These are phyloP conservation scores for Lymantria monacha DNA, from an alignment of 2,888 invertebrate genomes.

Conservation along the genomic window DNA sequence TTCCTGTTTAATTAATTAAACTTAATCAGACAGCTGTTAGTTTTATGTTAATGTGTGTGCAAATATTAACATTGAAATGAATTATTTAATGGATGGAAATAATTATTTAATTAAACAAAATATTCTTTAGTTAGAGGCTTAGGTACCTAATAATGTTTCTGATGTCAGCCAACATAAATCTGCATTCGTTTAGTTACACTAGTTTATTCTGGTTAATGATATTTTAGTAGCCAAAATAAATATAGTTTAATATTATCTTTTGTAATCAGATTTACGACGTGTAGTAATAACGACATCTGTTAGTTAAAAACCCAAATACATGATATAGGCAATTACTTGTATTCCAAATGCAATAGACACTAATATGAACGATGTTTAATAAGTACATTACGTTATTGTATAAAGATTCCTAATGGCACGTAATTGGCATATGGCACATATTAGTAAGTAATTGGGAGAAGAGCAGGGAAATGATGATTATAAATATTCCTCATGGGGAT, in stretches of 20 bases:
- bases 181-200: constrained; percentile 39
- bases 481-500: too few relatives aligned
- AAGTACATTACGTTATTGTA: too few relatives aligned
- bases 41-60: constrained; percentile 16
- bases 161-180: constrained; percentile 49
- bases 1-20: constrained; percentile 20
- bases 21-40: constrained; percentile 26
- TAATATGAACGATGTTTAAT: too few relatives aligned
- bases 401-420: too few relatives aligned
- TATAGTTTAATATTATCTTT: constrained; percentile 34
- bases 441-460: too few relatives aligned
- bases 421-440: too few relatives aligned
- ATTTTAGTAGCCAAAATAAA: constrained; percentile 58
- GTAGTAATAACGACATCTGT: too few relatives aligned
- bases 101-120: constrained; percentile 19
- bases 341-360: too few relatives aligned
- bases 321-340: too few relatives aligned
- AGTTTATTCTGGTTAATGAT: not conserved
- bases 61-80: constrained; percentile 19
- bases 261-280: too few relatives aligned
- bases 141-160: constrained; percentile 34
- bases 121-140: constrained; percentile 41
- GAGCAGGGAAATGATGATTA: too few relatives aligned
- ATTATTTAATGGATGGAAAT: constrained; percentile 11
- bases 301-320: too few relatives aligned